These are phyloP conservation scores for Australoheros scitulus DNA, from an alignment of 2,113 vertebrate species.

Conservation along the genomic window DNA sequence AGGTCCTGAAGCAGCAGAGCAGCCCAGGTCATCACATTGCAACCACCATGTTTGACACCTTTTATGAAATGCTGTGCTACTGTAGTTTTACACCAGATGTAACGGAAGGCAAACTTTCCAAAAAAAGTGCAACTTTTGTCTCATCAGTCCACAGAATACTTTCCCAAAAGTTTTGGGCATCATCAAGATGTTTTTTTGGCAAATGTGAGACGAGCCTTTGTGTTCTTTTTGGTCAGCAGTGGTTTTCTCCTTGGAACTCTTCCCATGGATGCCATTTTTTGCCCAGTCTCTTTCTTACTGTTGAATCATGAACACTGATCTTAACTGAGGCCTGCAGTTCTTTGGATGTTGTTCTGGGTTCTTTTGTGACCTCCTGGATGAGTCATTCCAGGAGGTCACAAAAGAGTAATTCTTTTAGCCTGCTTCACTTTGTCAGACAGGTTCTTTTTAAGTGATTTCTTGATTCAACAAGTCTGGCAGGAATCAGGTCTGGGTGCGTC, in stretches of 20 bases:
- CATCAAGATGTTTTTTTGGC: neutral
- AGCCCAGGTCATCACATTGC: neutral
- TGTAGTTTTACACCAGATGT: neutral
- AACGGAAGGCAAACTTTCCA: neutral
- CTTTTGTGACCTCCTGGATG: too few species aligned
- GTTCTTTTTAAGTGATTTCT: too few species aligned
- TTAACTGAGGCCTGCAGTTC: too few species aligned
- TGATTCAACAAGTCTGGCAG: too few species aligned
- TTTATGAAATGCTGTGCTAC: neutral
- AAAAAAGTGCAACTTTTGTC: neutral
- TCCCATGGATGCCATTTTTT: neutral
- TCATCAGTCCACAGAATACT: neutral
- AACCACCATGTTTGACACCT: neutral
- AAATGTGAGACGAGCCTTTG: accelerated
- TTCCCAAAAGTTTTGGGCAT: too few species aligned
- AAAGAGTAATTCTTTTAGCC: too few species aligned
- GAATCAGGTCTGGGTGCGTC: too few species aligned
- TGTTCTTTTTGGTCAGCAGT: neutral
- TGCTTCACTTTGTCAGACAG: too few species aligned
- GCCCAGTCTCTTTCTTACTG: neutral
- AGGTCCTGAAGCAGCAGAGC: neutral
- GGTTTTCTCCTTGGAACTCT: neutral
- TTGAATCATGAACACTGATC: too few species aligned
- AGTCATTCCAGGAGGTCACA: too few species aligned
- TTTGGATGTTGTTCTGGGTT: too few species aligned